Evolutionary conservation across 2,888 invertebrate species (phyloP).

Genomic region (Drosophila sordidapex): DNA sequence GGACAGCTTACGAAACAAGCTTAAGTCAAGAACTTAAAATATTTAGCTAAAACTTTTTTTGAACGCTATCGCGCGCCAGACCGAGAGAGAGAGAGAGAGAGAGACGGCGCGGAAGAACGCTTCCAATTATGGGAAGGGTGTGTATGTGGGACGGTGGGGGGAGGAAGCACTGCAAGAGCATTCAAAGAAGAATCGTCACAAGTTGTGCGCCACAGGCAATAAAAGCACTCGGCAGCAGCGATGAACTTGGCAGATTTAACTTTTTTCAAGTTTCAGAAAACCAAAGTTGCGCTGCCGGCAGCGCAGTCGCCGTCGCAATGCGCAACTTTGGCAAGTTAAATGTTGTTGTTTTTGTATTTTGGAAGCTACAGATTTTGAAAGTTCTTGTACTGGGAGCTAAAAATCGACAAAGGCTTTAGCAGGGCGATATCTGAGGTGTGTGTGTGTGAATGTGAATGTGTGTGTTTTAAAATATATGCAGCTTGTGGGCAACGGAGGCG

Average conservation of each 20-base stretch:
- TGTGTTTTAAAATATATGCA: slow-evolving; percentile 35
- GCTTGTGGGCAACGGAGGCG: slow-evolving; percentile 16
- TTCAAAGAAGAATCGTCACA: slow-evolving; percentile 45
- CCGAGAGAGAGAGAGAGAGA: neutral
- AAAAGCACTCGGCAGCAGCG: slow-evolving; percentile 76
- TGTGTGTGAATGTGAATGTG: slow-evolving; percentile 11
- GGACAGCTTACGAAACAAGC: slow-evolving; percentile 69
- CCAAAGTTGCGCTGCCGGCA: slow-evolving; percentile 54
- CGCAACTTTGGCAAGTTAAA: slow-evolving; percentile 78
- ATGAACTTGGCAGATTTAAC: slow-evolving; percentile 78
- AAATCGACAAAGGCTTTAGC: slow-evolving; percentile 83
- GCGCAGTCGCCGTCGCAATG: slow-evolving; percentile 15
- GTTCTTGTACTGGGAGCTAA: slow-evolving; percentile 84
- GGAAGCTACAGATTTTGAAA: slow-evolving; percentile 83
- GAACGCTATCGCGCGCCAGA: slow-evolving; percentile 38
- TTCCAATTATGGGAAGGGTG: neutral
- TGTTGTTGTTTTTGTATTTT: slow-evolving; percentile 46
- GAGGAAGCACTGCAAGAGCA: slow-evolving; percentile 5
- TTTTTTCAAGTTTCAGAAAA: slow-evolving; percentile 77
- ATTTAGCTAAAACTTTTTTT: slow-evolving; percentile 64
- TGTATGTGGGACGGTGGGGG: neutral
- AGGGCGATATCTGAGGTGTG: slow-evolving; percentile 71
- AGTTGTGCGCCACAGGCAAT: slow-evolving; percentile 39
- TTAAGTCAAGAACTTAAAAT: slow-evolving; percentile 70
- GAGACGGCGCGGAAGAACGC: neutral